Evolutionary conservation across 2,888 invertebrate genomes (phyloP).

Genomic region (Nasonovia ribisnigri): DNA sequence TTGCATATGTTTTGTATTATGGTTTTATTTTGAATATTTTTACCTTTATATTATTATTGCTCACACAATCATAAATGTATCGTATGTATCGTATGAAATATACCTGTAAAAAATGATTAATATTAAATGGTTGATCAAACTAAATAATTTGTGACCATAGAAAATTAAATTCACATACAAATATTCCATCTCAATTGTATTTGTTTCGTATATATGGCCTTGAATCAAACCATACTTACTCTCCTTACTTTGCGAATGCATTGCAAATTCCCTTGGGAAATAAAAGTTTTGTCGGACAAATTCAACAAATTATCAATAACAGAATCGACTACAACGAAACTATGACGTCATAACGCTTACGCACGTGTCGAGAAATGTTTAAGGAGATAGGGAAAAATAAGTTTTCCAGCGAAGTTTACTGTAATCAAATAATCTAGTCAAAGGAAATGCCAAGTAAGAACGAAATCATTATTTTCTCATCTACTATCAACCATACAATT

Average conservation of each 20-base stretch:
- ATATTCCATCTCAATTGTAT: background rate
- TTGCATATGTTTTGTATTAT: background rate
- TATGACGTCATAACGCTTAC: constrained; percentile 29
- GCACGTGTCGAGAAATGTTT: constrained; percentile 8
- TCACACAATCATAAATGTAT: background rate
- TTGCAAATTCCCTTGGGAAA: constrained; percentile 23
- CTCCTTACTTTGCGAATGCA: background rate
- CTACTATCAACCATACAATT: background rate
- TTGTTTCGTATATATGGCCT: background rate
- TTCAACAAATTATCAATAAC: constrained; percentile 50
- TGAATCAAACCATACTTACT: constrained; percentile 26
- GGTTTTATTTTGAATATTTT: background rate
- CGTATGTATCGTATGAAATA: background rate
- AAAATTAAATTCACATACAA: background rate
- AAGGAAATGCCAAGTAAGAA: constrained; percentile 10
- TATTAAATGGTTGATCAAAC: background rate
- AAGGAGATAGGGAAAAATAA: constrained; percentile 24
- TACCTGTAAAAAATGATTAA: background rate
- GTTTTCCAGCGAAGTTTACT: constrained; percentile 22
- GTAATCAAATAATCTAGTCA: constrained; percentile 29
- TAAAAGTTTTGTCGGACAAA: constrained; percentile 46
- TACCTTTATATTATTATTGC: background rate
- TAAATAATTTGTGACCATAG: background rate
- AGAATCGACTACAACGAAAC: constrained; percentile 19
- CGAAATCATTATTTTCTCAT: constrained; percentile 29